phyloP scores from a whole-genome alignment of 2,797 vertebrate species.

The Simalia tracyae region DNA sequence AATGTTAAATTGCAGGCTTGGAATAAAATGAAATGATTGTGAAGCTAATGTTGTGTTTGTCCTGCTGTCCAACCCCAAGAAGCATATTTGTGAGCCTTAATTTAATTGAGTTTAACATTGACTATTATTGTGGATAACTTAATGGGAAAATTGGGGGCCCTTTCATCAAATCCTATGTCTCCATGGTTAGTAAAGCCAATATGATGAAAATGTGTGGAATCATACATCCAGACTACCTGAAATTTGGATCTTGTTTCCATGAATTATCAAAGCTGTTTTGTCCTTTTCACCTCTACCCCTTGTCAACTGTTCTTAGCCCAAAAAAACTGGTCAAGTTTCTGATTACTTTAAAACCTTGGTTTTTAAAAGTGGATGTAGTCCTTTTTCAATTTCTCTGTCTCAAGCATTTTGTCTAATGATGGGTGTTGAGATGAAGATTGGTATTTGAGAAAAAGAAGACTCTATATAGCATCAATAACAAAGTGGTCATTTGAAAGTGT shows the following conservation, averaged over 20 bases:
- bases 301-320: not conserved
- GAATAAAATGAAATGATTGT: not conserved
- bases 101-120: not conserved
- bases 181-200: not conserved
- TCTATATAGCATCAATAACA: not conserved
- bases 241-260: not conserved
- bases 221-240: not conserved
- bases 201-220: not conserved
- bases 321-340: not conserved
- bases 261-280: not conserved
- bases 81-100: constrained; percentile 10
- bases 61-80: constrained; percentile 47
- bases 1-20: constrained; percentile 29
- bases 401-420: not conserved
- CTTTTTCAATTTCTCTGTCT: not conserved
- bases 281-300: not conserved
- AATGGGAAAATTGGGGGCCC: not conserved
- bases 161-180: not conserved
- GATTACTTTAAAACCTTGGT: not conserved
- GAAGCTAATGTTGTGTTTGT: constrained; percentile 38
- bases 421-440: not conserved
- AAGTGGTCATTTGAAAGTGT: not conserved
- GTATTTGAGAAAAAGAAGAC: not conserved
- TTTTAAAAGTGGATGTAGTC: not conserved
- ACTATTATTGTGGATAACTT: not conserved